Conservation (phyloP, 2,113 vertebrate genomes). For the Odobenus rosmarus region DNA sequence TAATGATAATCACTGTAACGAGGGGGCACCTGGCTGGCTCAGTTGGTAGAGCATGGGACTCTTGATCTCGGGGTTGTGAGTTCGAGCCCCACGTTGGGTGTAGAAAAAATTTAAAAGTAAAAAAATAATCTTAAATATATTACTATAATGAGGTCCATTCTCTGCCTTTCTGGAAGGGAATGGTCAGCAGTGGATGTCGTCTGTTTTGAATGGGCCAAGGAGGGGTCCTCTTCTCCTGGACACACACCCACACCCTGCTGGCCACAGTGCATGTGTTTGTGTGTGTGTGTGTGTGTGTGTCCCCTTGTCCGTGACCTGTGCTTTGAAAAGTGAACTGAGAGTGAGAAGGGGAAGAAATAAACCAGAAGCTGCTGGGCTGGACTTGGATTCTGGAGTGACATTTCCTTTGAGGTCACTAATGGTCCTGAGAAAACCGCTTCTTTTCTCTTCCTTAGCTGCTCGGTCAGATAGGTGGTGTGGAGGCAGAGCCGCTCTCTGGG, state of each 20-base stretch:
- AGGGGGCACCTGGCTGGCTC: neutral
- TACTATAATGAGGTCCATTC: neutral
- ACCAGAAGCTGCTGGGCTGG: neutral
- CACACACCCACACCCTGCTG: neutral
- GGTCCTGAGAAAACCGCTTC: neutral
- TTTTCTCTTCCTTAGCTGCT: neutral
- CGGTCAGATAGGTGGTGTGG: neutral
- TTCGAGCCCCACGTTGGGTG: neutral
- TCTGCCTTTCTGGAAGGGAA: neutral
- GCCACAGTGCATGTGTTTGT: neutral
- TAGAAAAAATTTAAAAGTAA: neutral
- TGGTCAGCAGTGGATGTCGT: neutral
- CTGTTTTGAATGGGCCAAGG: neutral
- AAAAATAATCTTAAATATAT: neutral
- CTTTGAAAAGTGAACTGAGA: neutral
- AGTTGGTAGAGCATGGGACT: neutral
- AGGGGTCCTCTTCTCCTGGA: neutral
- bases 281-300: too few relatives aligned
- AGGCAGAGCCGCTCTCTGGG: fast-evolving
- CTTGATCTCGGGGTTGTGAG: neutral
- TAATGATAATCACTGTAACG: neutral
- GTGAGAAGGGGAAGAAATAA: neutral
- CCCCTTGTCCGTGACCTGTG: neutral
- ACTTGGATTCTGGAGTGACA: neutral
- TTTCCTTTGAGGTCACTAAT: neutral